Evolutionary conservation across 2,888 invertebrate genomes (phyloP), one percentile per base, ranked within the genome.

Genomic region (Bombyx huttoni): DNA sequence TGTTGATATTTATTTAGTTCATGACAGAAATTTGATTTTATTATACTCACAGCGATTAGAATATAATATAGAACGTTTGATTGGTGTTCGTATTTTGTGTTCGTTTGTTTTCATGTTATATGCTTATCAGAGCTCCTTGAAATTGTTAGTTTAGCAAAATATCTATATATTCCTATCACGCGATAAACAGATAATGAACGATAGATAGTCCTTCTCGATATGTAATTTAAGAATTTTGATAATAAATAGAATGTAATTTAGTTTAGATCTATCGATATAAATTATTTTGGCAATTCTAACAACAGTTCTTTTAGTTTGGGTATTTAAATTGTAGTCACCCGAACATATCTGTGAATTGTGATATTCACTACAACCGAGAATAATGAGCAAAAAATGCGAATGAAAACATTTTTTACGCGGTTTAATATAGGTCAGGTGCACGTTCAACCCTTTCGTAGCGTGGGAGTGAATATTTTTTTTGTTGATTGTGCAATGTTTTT

Each of bases 391-490:
- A 87, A 87, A 86, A 78, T 64, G 64, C 68, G 67, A 73, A 71
- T 79, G 78, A 85, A 84, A 83, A 80, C 74, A 73, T 59, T 64
- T 65, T 70, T 70, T 70, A 72, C 77, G 73, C 75, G 46, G 75
- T 71, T 67, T 77, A 85, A 88, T 87, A 81, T 88, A 86, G 88
- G 88, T 88, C 88, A 88, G 88, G 88, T 88, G 88, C 77, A 82
- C 74, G 72, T 63, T 78, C 78, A 88, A 88, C 88, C 88, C 88
- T 88, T 87, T 84, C 78, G 69, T 61, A 68, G 80, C 86, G 87
- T 88, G 87, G 88, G 88, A 87, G 88, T 80, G 60, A 57, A 61
- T 67, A 84, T 83, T 84, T 83, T 78, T 68, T 63, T 62, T 55
- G 65, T 52, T 59, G 64, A 80, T 85, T 84, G 78, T 83, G 82